Base-by-base conservation (phyloP, 2,888 invertebrate species). In the Hymenopus coronatus region DNA sequence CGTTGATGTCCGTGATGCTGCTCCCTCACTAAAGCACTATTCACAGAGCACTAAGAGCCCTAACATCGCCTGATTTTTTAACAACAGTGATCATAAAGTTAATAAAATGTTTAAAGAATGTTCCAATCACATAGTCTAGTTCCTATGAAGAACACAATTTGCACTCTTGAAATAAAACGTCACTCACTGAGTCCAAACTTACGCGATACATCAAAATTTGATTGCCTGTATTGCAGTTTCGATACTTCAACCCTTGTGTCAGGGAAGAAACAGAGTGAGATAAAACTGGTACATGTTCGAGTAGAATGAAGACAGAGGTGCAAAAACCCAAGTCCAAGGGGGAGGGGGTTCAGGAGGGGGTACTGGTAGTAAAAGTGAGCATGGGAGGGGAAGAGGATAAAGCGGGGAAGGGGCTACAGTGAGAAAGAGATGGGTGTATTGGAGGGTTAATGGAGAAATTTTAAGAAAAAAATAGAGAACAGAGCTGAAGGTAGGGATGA, bases 161-260 rank as follows among this genome's bases (percentile, higher is more conserved):
- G 20, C 54, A 70, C 54, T 20, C 20, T 70, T 25, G 20, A 70
- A 70, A 70, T 1, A 70, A 20, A 20, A 70, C 0, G 12, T 70
- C 54, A 70, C 54, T 70, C 15, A 20, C 54, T 70, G 54, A 70
- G 25, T 46, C 87, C 15, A 83, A 20, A 20, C 83, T 93, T 93
- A 92, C 92, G 92, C 92, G 93, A 93, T 93, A 93, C 93, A 93
- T 93, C 94, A 94, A 94, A 94, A 94, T 94, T 94, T 94, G 94
- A 94, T 94, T 94, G 94, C 94, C 93, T 94, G 15, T 54, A 94
- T 94, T 94, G 93, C 90, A 92, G 92, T 92, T 92, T 92, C 92
- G 92, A 93, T 92, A 92, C 93, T 93, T 93, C 93, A 92, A 93
- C 93, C 93, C 93, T 92, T 86, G 89, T 87, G 87, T 87, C 27